Base-by-base conservation (phyloP, 2,797 vertebrate species). In the Ptychadena robeensis region DNA sequence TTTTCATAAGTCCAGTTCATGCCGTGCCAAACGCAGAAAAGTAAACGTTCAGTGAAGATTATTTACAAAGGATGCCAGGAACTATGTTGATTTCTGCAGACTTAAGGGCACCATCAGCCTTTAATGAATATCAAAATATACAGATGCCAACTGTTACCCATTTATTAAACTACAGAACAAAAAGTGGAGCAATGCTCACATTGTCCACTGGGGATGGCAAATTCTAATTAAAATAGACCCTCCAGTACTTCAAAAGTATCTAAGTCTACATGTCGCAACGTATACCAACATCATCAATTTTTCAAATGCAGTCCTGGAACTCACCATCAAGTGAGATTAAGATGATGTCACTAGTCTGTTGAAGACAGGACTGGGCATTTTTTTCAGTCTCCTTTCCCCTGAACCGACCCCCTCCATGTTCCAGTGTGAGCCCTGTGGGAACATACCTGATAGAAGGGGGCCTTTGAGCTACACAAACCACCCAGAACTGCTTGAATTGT, bases 1-100 rank as follows among this genome's bases (percentile, higher is more conserved):
- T 61, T 28, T 28, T 61, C 27, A 28, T 61, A 61, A 25, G 59
- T 61, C 59, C 59, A 61, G 25, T 61, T 61, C 59, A 61, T 61
- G n/a, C n/a, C 9, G 59, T 61, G 59, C 59, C 59, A 61, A 61
- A 12, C 10, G 59, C 25, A 28, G 59, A 28, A 28, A 61, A 61
- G 59, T 61, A 28, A 61, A 61, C 27, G 25, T 28, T 25, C 11
- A 12, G n/a, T 61, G 15, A 61, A 28, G 59, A 61, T 61, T 61
- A 61, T 61, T 61, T 28, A 61, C n/a, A 25, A 61, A 61, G 25
- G 25, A 28, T 61, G 59, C 59, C 59, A 61, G 59, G n/a, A 61
- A 61, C 59, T 61, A 25, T n/a, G 59, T 61, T 0, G 59, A 61
- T 61, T 28, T 61, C 25, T 61, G 27, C 59, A 61, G 59, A 61